Base-by-base conservation (phyloP, 2,888 invertebrate species). In the Euphydryas editha region DNA sequence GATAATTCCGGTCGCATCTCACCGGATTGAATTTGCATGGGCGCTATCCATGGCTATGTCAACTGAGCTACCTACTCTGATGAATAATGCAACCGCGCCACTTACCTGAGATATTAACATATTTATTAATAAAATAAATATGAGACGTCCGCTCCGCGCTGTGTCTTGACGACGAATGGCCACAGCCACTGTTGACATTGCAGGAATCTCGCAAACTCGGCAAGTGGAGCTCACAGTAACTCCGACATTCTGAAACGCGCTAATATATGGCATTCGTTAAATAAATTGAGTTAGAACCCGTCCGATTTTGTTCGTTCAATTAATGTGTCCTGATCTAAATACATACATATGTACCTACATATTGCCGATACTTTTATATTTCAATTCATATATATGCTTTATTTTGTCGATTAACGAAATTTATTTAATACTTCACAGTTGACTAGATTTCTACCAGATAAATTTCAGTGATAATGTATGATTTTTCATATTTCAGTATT, bases 41-140 rank as follows among this genome's bases (percentile, higher is more conserved):
- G 69, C 78, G 82, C 88, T 87, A 91, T 90, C 91, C 88, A 83
- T 87, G 82, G 88, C 88, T 90, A 86, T 90, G 92, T 92, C 92
- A 92, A 92, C 91, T 84, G 84, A 82, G 88, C 87, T 85, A 86
- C 89, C 88, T 84, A 51, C 77, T 75, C 77, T 81, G 84, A 87
- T 92, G 92, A 91, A 92, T 92, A 87, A 92, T 92, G 92, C 90
- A 92, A 77, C 77, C 79, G 79, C 81, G 88, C 88, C 85, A 90
- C 92, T 92, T 91, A 92, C 90, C 91, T 90, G 79, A 73, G 75
- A 76, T 78, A 92, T 92, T 92, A 91, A 90, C 92, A 92, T 92
- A 92, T 92, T 92, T 92, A 92, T 92, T 92, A 92, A 92, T 92
- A 92, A 91, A 88, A 92, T 92, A 92, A 90, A 91, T 91, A 89